Evolutionary conservation across 2,888 invertebrate genomes (phyloP).

Genomic region (Acleris holmiana): DNA sequence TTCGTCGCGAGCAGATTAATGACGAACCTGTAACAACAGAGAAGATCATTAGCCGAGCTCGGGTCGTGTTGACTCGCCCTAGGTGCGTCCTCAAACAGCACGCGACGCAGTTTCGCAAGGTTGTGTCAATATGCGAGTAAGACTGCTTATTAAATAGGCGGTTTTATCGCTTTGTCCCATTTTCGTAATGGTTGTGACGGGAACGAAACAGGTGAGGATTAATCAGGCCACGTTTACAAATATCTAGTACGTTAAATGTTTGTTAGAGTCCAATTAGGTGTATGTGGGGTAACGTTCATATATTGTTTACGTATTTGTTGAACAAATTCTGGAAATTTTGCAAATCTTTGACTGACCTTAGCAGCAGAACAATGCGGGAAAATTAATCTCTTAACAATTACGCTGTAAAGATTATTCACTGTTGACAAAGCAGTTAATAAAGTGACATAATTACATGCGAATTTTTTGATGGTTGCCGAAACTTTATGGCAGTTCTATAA

Average conservation of each 20-base stretch:
- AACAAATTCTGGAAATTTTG: slow-evolving; percentile 22
- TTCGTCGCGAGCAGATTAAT: slow-evolving; percentile 83
- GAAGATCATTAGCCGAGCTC: slow-evolving; percentile 40
- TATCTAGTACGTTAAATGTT: slow-evolving; percentile 23
- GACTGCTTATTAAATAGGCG: slow-evolving; percentile 21
- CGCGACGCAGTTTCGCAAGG: slow-evolving; percentile 35
- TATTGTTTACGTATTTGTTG: slow-evolving; percentile 12
- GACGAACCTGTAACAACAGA: slow-evolving; percentile 86
- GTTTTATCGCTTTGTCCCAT: slow-evolving; percentile 41
- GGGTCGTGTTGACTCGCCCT: slow-evolving; percentile 42
- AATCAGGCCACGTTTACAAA: slow-evolving; percentile 44
- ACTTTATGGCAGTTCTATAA: neutral
- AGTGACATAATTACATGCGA: slow-evolving; percentile 4
- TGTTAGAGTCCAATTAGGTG: slow-evolving; percentile 4
- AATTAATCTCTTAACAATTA: slow-evolving; percentile 9
- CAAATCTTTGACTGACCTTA: slow-evolving; percentile 9
- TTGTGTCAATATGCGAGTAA: slow-evolving; percentile 26
- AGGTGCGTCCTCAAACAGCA: slow-evolving; percentile 39
- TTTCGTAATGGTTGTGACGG: slow-evolving; percentile 45
- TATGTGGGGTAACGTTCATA: neutral
- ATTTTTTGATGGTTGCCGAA: slow-evolving; percentile 1
- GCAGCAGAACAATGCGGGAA: neutral
- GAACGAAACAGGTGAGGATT: slow-evolving; percentile 40
- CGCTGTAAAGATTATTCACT: neutral
- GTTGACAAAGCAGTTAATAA: slow-evolving; percentile 1